phyloP scores from a whole-genome alignment of 1,140 invertebrate genomes.

The Theocolax elegans region DNA sequence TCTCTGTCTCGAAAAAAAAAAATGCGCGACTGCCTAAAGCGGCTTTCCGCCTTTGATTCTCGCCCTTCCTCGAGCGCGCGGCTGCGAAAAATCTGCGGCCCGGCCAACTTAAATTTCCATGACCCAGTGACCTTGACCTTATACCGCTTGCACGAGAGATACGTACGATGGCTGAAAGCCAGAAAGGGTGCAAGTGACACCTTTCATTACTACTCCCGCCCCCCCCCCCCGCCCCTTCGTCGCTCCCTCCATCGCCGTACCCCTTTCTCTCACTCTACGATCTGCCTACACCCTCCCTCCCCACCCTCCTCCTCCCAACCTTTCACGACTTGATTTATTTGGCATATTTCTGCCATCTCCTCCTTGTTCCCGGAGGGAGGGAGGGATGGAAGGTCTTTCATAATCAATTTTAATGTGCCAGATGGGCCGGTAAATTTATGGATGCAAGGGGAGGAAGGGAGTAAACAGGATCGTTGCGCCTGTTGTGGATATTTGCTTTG shows the following conservation, averaged over 20 bases:
- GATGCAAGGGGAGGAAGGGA: not conserved
- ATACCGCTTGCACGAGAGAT: not conserved
- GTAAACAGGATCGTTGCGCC: too few relatives aligned
- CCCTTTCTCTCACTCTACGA: not conserved
- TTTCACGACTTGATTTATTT: conserved; percentile 20
- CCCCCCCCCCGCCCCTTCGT: too few relatives aligned
- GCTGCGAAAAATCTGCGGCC: too few relatives aligned
- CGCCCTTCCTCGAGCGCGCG: too few relatives aligned
- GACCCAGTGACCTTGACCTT: conserved; percentile 36
- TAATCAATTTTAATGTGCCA: not conserved
- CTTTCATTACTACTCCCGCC: not conserved
- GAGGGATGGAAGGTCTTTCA: too few relatives aligned
- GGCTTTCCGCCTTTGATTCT: too few relatives aligned
- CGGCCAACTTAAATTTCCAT: conserved; percentile 11
- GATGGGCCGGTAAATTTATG: not conserved
- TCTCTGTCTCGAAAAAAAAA: too few relatives aligned
- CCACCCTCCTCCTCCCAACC: not conserved
- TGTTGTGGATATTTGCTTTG: too few relatives aligned
- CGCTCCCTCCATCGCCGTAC: too few relatives aligned
- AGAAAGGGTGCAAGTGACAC: conserved; percentile 30
- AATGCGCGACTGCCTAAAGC: too few relatives aligned
- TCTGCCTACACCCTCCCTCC: too few relatives aligned
- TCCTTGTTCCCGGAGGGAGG: too few relatives aligned
- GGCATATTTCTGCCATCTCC: not conserved
- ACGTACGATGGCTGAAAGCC: conserved; percentile 15